Percentiles rank a stretch among this genome's conserved stretches.
Evolutionary conservation across 2,113 vertebrate genomes (phyloP).

Genomic region (Petrocephalus zakoni): DNA sequence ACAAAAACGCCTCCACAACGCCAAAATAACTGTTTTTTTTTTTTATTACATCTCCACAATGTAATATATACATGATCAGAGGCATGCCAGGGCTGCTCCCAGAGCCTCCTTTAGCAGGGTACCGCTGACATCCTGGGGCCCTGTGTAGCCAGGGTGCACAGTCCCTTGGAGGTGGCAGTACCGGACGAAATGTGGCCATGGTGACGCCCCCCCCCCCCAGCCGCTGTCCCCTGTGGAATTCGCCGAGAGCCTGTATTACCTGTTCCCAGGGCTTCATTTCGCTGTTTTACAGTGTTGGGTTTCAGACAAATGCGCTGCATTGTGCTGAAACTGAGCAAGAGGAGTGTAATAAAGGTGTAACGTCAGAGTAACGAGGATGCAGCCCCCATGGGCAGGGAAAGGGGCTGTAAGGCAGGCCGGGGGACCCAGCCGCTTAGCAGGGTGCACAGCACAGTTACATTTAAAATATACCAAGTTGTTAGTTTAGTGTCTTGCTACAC

Average conservation of each 20-base stretch:
- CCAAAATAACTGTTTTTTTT: too few relatives aligned
- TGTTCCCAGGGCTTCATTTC: not conserved
- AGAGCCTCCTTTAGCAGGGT: not conserved
- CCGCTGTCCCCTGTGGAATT: not conserved
- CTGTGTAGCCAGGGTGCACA: not conserved
- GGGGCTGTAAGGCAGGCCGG: not conserved
- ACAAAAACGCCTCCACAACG: too few relatives aligned
- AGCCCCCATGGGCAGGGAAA: not conserved
- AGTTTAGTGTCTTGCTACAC: not conserved
- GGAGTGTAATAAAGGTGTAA: not conserved
- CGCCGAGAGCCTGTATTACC: not conserved
- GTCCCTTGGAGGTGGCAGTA: not conserved
- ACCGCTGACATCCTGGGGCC: not conserved
- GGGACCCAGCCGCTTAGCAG: not conserved
- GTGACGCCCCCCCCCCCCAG: not conserved
- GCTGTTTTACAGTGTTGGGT: not conserved
- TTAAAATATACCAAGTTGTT: not conserved
- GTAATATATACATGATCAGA: too few relatives aligned
- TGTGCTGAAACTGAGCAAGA: not conserved
- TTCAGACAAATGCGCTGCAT: not conserved
- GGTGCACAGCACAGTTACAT: not conserved
- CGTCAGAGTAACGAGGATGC: not conserved
- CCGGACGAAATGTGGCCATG: not conserved
- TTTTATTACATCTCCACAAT: too few relatives aligned
- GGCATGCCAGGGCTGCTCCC: not conserved